Evolutionary conservation across 2,888 invertebrate species (phyloP).

Genomic region (Heliconius cydno): DNA sequence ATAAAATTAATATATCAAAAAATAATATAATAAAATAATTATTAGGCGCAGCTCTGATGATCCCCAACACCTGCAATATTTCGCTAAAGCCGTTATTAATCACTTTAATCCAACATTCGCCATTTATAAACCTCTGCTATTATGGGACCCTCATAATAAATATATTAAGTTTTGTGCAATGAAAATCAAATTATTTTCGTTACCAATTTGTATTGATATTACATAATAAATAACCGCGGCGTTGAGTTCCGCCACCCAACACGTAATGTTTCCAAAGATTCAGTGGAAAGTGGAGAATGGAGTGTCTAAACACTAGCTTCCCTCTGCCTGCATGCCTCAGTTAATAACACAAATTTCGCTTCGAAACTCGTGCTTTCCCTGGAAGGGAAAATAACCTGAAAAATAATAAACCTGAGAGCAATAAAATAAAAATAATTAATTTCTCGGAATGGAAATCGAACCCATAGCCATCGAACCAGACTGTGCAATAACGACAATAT

Average conservation of each 20-base stretch:
- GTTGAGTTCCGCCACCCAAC: too few species aligned
- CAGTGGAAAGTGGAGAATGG: too few species aligned
- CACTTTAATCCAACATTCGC: slow-evolving; percentile 73
- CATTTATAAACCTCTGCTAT: slow-evolving; percentile 67
- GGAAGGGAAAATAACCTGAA: too few species aligned
- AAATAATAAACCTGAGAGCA: too few species aligned
- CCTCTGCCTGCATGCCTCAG: too few species aligned
- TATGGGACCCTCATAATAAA: slow-evolving; percentile 50
- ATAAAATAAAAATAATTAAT: too few species aligned
- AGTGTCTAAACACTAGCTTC: too few species aligned
- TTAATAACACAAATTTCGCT: too few species aligned
- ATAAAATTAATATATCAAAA: neutral
- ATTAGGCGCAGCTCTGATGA: slow-evolving; percentile 2
- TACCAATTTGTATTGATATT: neutral
- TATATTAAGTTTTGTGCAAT: neutral
- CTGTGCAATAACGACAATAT: neutral
- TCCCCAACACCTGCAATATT: slow-evolving; percentile 56
- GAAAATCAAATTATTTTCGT: neutral
- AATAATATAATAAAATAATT: slow-evolving; percentile 11
- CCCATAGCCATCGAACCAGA: too few species aligned
- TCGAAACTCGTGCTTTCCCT: too few species aligned
- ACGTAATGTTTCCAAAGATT: too few species aligned
- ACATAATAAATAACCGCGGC: neutral
- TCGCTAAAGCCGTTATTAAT: slow-evolving; percentile 60
- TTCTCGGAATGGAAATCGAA: too few species aligned